These are phyloP conservation scores for Acyrthosiphon pisum DNA, from an alignment of 1,140 invertebrate species.

Conservation along the genomic window DNA sequence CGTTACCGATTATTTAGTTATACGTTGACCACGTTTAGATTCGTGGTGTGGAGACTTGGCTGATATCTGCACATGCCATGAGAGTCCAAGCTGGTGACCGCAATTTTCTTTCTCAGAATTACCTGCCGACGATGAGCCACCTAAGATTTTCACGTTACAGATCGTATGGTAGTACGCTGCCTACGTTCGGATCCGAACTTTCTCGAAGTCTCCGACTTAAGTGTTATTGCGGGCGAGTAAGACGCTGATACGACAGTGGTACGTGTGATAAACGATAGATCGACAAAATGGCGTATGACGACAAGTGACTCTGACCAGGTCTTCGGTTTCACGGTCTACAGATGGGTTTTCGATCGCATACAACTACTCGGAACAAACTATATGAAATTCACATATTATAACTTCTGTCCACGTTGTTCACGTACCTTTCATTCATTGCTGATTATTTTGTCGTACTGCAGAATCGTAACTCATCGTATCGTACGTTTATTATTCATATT, in stretches of 20 bases:
- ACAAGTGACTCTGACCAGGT: too few species aligned
- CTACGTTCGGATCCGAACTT: neutral
- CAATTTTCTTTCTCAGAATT: neutral
- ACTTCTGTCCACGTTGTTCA: neutral
- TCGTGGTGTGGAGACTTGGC: too few species aligned
- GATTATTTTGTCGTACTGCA: too few species aligned
- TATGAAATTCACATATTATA: neutral
- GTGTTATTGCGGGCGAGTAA: too few species aligned
- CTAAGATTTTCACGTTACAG: neutral
- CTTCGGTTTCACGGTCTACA: too few species aligned
- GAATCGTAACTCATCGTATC: too few species aligned
- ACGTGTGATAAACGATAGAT: too few species aligned
- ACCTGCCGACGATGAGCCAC: neutral
- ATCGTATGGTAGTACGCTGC: neutral
- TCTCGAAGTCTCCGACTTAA: neutral
- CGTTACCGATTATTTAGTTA: too few species aligned
- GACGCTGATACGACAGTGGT: neutral
- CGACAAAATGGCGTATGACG: too few species aligned
- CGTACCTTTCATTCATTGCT: neutral
- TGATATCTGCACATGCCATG: neutral
- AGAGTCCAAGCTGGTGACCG: neutral
- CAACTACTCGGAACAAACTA: too few species aligned
- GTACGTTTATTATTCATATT: neutral
- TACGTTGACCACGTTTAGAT: too few species aligned
- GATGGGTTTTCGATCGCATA: too few species aligned